phyloP scores from a whole-genome alignment of 2,797 vertebrate species.

The Galagoides demidoff region DNA sequence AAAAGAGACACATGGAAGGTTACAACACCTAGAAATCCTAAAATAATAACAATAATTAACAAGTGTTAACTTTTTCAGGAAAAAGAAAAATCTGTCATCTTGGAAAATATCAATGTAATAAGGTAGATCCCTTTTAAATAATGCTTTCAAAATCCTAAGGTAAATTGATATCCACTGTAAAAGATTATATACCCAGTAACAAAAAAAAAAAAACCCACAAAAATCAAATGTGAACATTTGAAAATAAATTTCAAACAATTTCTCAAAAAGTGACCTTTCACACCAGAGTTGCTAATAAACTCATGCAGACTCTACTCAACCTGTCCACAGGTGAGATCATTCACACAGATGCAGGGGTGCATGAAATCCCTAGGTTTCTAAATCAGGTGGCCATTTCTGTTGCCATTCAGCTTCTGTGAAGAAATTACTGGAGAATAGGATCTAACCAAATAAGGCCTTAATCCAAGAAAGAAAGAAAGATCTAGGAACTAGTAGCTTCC shows the following conservation, averaged over 20 bases:
- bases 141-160: background rate
- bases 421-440: background rate
- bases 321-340: background rate
- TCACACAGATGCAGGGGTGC: accelerated
- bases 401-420: background rate
- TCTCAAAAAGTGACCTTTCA: background rate
- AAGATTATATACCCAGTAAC: background rate
- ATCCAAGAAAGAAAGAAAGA: background rate
- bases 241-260: background rate
- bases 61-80: background rate
- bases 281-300: background rate
- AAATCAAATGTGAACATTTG: background rate
- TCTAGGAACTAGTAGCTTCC: background rate
- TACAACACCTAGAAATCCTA: background rate
- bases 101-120: background rate
- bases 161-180: background rate
- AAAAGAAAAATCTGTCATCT: background rate
- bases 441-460: background rate
- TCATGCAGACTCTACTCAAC: accelerated
- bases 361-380: background rate
- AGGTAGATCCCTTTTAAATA: background rate
- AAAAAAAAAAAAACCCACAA: background rate
- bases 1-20: background rate
- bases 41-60: background rate
- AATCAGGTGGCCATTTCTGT: background rate